Evolutionary conservation across 2,113 vertebrate genomes (phyloP).

Genomic region (Terrapene triunguis): DNA sequence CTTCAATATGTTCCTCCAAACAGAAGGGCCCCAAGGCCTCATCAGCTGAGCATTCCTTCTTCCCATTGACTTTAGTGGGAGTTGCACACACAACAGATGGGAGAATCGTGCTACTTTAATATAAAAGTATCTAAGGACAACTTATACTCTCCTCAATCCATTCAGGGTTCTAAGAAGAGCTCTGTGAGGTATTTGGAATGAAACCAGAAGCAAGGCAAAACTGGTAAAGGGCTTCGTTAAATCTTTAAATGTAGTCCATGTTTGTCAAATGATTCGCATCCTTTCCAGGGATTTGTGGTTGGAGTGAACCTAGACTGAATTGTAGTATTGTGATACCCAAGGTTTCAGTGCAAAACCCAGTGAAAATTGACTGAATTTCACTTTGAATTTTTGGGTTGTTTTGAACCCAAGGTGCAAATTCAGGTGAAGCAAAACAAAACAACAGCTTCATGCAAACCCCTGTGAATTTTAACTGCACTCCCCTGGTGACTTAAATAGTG

Average conservation of each 20-base stretch:
- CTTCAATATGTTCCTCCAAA: not conserved
- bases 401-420: not conserved
- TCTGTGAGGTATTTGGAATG: not conserved
- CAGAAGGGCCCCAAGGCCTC: fast-evolving
- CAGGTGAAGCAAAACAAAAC: not conserved
- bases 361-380: not conserved
- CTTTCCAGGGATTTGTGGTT: not conserved
- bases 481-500: not conserved
- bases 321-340: not conserved
- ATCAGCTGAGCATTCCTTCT: not conserved
- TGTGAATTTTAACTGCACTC: not conserved
- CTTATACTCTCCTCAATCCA: not conserved
- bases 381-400: not conserved
- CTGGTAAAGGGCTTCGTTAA: fast-evolving
- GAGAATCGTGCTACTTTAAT: not conserved
- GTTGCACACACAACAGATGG: not conserved
- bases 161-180: not conserved
- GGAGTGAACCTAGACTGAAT: not conserved
- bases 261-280: not conserved
- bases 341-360: not conserved
- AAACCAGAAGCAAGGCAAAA: not conserved
- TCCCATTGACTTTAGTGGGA: not conserved
- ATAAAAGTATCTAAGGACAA: not conserved
- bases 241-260: not conserved
- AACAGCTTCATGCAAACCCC: not conserved